Conservation (phyloP, 2,888 invertebrate species). For the Drosophila ochracea region DNA sequence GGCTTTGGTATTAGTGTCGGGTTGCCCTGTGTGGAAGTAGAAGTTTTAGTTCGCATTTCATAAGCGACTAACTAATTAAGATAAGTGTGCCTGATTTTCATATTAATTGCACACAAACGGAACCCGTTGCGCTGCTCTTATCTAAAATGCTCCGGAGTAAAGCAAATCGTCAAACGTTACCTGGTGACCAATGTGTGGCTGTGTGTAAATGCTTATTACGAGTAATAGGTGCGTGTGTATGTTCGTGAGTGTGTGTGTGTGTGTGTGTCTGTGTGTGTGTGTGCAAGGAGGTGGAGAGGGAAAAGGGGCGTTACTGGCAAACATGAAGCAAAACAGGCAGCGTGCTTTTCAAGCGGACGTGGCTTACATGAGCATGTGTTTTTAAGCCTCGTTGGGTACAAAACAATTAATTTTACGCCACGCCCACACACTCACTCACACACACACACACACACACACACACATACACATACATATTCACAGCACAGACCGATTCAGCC, state of each 20-base stretch:
- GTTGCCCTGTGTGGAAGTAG: background rate
- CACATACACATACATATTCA: background rate
- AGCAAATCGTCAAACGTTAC: constrained; percentile 75
- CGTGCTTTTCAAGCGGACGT: constrained; percentile 71
- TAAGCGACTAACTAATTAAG: constrained; percentile 77
- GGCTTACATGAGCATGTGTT: constrained; percentile 81
- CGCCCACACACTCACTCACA: constrained; percentile 59
- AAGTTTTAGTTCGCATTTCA: constrained; percentile 41
- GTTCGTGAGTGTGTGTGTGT: background rate
- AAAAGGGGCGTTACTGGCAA: constrained; percentile 13
- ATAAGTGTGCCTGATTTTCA: constrained; percentile 82
- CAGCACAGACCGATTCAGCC: constrained; percentile 67
- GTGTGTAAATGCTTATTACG: constrained; percentile 8
- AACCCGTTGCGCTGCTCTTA: constrained; percentile 71
- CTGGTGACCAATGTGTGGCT: constrained; percentile 35
- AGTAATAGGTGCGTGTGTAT: constrained; percentile 8
- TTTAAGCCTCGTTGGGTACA: constrained; percentile 82
- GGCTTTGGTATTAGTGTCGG: background rate
- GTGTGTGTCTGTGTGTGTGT: background rate
- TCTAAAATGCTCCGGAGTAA: constrained; percentile 70
- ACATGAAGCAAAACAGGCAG: constrained; percentile 23
- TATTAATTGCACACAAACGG: constrained; percentile 77
- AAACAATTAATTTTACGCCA: constrained; percentile 80
- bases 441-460: constrained; percentile 13
- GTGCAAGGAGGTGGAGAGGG: background rate